These are phyloP conservation scores for Crocallis elinguaria DNA, from an alignment of 2,888 invertebrate species.

Conservation along the genomic window DNA sequence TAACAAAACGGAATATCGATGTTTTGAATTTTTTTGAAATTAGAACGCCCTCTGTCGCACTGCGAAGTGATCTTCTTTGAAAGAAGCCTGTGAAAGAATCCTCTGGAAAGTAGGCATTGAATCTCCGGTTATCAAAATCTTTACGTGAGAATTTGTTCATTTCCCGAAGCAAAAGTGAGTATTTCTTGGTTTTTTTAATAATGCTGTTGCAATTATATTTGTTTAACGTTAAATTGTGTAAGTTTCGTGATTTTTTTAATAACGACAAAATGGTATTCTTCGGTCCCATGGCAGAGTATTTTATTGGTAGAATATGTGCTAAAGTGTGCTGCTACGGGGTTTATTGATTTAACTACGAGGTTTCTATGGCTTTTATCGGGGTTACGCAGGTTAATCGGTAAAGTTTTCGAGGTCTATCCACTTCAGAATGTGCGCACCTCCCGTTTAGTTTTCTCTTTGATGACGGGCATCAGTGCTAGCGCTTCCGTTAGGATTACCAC, in stretches of 20 bases:
- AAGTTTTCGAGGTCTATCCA: slow-evolving; percentile 40
- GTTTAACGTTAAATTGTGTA: slow-evolving; percentile 14
- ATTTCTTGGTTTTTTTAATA: slow-evolving; percentile 52
- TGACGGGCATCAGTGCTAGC: slow-evolving; percentile 80
- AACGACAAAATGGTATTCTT: slow-evolving; percentile 57
- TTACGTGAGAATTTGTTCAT: slow-evolving; percentile 81
- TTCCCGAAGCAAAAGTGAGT: slow-evolving; percentile 79
- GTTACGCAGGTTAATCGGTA: slow-evolving; percentile 46
- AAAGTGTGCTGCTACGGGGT: slow-evolving; percentile 59
- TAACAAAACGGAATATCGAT: slow-evolving; percentile 32
- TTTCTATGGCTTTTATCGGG: slow-evolving; percentile 73
- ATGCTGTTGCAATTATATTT: slow-evolving; percentile 32
- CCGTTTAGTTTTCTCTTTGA: slow-evolving; percentile 57
- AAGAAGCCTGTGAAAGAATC: slow-evolving; percentile 85
- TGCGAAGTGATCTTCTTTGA: slow-evolving; percentile 65
- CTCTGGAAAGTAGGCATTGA: slow-evolving; percentile 82
- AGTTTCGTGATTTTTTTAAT: slow-evolving; percentile 34
- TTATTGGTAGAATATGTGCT: slow-evolving; percentile 56
- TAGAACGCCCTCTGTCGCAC: slow-evolving; percentile 78
- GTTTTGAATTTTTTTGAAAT: slow-evolving; percentile 59
- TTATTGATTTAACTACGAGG: slow-evolving; percentile 74
- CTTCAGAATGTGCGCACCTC: slow-evolving; percentile 43
- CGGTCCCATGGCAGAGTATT: slow-evolving; percentile 49
- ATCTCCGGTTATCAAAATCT: slow-evolving; percentile 84
- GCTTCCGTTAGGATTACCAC: slow-evolving; percentile 77